A percentile compares a stretch with the other conserved stretches of the same genome.
These are phyloP conservation scores for Eupeodes corollae DNA, from an alignment of 1,140 invertebrate species.

Conservation along the genomic window DNA sequence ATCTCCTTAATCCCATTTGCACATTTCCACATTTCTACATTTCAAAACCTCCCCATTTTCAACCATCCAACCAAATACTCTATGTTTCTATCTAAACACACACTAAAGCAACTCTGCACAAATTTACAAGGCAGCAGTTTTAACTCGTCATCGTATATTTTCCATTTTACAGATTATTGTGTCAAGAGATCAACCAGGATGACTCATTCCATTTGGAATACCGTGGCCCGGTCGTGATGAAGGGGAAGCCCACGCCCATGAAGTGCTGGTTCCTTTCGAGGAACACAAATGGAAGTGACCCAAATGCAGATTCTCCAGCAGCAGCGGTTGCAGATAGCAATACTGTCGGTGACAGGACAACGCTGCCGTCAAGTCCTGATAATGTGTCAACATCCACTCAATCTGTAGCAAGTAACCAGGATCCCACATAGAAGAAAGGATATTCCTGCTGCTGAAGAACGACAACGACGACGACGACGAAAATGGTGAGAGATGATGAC, in stretches of 20 bases:
- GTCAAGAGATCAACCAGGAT: conserved; percentile 71
- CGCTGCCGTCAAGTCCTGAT: conserved; percentile 11
- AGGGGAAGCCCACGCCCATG: conserved; percentile 91
- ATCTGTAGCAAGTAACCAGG: neutral
- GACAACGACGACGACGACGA: too few relatives aligned
- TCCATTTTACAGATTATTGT: conserved; percentile 60
- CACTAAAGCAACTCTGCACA: too few relatives aligned
- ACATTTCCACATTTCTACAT: too few relatives aligned
- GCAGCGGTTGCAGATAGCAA: conserved; percentile 23
- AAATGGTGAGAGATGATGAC: too few relatives aligned
- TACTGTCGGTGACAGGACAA: conserved; percentile 12
- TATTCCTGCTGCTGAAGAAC: too few relatives aligned
- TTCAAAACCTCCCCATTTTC: too few relatives aligned
- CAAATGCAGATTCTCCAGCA: conserved; percentile 20
- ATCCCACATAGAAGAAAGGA: too few relatives aligned
- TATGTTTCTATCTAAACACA: too few relatives aligned
- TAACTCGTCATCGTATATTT: neutral
- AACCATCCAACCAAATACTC: too few relatives aligned
- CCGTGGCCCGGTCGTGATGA: conserved; percentile 89
- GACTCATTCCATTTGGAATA: conserved; percentile 77
- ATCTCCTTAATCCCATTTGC: too few relatives aligned
- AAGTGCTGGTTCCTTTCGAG: conserved; percentile 82
- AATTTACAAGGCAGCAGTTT: too few relatives aligned
- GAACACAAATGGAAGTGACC: conserved; percentile 17
- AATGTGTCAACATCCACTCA: conserved; percentile 13